phyloP scores from a whole-genome alignment of 2,113 vertebrate species.

The Bubo bubo region DNA sequence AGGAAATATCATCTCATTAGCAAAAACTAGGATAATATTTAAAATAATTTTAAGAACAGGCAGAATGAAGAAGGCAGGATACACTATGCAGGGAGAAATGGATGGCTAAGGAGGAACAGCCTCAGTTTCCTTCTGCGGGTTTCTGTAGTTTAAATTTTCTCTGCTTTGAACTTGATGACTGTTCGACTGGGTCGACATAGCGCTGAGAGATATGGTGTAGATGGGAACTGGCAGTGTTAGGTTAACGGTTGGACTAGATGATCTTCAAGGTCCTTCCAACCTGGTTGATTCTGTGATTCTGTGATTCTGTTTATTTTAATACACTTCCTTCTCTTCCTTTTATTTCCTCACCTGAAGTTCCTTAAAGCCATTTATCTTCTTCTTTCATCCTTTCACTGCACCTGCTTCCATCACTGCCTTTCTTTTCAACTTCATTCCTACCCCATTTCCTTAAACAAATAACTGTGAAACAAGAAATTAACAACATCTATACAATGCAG shows the following conservation, averaged over 20 bases:
- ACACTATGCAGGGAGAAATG: not conserved
- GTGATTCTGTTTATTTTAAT: not conserved
- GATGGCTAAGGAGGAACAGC: not conserved
- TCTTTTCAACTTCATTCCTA: not conserved
- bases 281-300: too few species aligned
- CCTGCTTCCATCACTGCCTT: not conserved
- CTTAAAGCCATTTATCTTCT: not conserved
- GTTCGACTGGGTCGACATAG: too few species aligned
- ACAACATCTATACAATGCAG: not conserved
- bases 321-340: not conserved
- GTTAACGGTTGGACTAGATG: too few species aligned
- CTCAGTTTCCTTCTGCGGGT: not conserved
- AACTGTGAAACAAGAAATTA: not conserved
- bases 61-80: not conserved
- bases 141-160: not conserved
- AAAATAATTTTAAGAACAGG: not conserved
- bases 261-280: too few species aligned
- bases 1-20: not conserved
- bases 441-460: not conserved
- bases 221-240: too few species aligned
- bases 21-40: not conserved
- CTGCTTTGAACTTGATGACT: not conserved
- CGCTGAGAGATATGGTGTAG: too few species aligned
- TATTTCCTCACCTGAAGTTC: not conserved
- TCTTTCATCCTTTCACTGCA: not conserved